Conservation (phyloP, 2,113 vertebrate genomes). For the Elachura formosa region DNA sequence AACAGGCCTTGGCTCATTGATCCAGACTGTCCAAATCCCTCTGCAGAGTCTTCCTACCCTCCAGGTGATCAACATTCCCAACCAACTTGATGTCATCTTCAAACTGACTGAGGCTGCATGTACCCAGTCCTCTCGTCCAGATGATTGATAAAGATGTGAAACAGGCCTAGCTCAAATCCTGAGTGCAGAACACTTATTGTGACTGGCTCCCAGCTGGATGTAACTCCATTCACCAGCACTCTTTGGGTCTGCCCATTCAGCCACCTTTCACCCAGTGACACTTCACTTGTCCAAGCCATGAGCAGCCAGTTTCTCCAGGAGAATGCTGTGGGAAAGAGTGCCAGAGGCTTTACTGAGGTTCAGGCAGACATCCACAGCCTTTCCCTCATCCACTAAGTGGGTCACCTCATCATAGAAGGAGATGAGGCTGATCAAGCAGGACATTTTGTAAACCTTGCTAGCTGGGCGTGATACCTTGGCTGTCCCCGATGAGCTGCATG, state of each 20-base stretch:
- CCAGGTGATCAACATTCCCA: background rate
- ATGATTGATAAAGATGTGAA: background rate
- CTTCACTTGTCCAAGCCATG: background rate
- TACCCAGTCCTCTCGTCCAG: background rate
- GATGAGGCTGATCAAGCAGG: background rate
- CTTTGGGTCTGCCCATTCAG: background rate
- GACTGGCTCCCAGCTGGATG: rapidly evolving
- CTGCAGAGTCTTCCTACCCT: background rate
- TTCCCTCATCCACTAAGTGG: no score
- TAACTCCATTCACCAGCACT: background rate
- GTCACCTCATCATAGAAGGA: rapidly evolving
- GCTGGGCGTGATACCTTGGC: background rate
- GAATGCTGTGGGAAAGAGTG: background rate
- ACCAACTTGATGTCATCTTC: background rate
- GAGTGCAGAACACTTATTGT: background rate
- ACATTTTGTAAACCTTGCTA: background rate
- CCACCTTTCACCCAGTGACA: background rate
- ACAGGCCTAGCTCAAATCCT: background rate
- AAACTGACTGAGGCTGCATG: background rate
- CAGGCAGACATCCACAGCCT: background rate
- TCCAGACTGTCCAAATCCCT: background rate
- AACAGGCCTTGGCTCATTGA: rapidly evolving
- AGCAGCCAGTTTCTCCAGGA: background rate
- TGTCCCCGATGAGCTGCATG: background rate
- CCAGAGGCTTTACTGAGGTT: background rate